Evolutionary conservation across 2,113 vertebrate species (phyloP).

Genomic region (Psammodynastes pulverulentus): DNA sequence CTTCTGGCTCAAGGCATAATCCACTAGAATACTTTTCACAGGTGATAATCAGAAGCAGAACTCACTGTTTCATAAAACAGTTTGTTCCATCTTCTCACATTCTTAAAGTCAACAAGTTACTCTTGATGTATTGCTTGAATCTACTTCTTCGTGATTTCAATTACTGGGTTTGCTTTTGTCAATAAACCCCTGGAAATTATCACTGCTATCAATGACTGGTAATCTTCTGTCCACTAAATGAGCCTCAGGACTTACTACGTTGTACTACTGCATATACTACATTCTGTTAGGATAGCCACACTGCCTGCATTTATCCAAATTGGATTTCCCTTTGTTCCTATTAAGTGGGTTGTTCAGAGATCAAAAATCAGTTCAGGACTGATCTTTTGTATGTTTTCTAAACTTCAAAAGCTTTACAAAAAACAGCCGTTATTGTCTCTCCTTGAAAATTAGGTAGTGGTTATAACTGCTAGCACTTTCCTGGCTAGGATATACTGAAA

Average conservation of each 20-base stretch:
- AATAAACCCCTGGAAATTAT: background rate
- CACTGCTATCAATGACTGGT: background rate
- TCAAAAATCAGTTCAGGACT: background rate
- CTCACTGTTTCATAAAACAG: background rate
- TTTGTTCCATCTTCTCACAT: background rate
- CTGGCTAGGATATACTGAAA: background rate
- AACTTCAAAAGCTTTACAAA: background rate
- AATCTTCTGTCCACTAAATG: background rate
- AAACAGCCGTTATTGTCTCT: background rate
- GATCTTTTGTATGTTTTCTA: background rate
- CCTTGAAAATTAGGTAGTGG: background rate
- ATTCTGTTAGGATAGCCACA: background rate
- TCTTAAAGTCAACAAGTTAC: background rate
- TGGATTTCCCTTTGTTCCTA: background rate
- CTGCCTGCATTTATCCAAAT: background rate
- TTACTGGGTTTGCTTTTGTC: background rate
- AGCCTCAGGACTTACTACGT: background rate
- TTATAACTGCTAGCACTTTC: background rate
- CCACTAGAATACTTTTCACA: background rate
- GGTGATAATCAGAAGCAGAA: background rate
- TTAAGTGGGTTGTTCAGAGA: background rate
- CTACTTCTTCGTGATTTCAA: background rate
- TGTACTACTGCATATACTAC: background rate
- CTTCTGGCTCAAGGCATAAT: background rate
- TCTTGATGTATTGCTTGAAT: background rate